These are phyloP conservation scores for Morus bassanus DNA, from an alignment of 2,797 vertebrate species.

Conservation along the genomic window DNA sequence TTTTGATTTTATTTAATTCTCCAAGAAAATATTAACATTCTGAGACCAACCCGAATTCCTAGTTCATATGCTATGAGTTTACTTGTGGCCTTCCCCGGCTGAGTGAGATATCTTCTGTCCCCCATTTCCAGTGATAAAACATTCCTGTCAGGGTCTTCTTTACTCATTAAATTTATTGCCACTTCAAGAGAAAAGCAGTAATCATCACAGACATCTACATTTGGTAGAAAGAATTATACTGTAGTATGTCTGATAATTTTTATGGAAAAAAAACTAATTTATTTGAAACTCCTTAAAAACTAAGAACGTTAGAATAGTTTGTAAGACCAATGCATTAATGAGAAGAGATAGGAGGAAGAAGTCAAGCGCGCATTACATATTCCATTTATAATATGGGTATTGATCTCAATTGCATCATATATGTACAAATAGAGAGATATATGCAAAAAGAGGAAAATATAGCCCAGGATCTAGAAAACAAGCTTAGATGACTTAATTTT, in stretches of 20 bases:
- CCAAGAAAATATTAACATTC: neutral
- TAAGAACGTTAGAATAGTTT: neutral
- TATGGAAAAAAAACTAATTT: neutral
- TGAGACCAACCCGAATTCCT: neutral
- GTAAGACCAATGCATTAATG: neutral
- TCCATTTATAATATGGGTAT: neutral
- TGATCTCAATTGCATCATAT: neutral
- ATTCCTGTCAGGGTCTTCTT: neutral
- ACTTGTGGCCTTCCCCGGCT: neutral
- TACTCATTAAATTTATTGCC: neutral
- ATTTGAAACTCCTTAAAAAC: neutral
- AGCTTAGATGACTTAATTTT: neutral
- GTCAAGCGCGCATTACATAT: neutral
- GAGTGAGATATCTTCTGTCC: neutral
- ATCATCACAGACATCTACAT: neutral
- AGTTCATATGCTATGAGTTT: fast-evolving
- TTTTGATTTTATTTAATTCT: neutral
- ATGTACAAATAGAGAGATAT: neutral
- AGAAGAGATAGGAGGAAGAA: neutral
- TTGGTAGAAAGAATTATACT: neutral
- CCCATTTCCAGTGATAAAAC: neutral
- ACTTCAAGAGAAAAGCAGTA: neutral
- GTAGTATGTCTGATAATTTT: neutral
- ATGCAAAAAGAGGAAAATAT: neutral
- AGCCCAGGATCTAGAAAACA: neutral